These are phyloP conservation scores for Lophura swinhoii DNA, from an alignment of 2,797 vertebrate genomes.

Conservation along the genomic window DNA sequence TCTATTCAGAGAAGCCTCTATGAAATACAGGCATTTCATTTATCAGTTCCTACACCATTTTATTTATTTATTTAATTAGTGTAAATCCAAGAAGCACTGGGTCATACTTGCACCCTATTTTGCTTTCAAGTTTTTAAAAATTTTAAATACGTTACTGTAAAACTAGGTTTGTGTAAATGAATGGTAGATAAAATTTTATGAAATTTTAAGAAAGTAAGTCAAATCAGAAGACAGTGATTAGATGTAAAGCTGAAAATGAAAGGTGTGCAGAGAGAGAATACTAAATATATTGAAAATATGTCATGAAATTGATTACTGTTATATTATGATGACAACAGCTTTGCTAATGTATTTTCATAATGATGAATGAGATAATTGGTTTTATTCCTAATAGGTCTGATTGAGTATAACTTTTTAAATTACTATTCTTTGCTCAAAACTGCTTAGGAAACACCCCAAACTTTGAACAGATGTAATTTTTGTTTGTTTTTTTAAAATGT, in stretches of 20 bases:
- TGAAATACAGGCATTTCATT: background rate
- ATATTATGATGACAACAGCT: background rate
- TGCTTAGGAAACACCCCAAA: background rate
- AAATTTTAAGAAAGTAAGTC: background rate
- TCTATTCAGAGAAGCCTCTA: background rate
- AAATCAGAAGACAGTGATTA: background rate
- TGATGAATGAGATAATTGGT: background rate
- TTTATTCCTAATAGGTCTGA: background rate
- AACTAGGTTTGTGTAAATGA: background rate
- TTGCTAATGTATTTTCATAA: background rate
- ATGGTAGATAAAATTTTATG: background rate
- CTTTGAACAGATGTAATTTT: background rate
- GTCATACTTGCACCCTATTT: background rate
- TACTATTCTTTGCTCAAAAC: background rate
- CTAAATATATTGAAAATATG: background rate
- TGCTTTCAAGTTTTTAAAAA: background rate
- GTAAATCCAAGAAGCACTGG: background rate
- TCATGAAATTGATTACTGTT: background rate
- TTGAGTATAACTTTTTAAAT: background rate
- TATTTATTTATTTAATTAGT: background rate
- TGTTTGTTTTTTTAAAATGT: background rate
- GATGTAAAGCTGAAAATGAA: background rate
- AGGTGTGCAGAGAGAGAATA: background rate
- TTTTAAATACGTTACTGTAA: background rate
- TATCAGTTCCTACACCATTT: background rate